Evolutionary conservation across 2,888 invertebrate genomes (phyloP).

Genomic region (Heterodera filipjevi): DNA sequence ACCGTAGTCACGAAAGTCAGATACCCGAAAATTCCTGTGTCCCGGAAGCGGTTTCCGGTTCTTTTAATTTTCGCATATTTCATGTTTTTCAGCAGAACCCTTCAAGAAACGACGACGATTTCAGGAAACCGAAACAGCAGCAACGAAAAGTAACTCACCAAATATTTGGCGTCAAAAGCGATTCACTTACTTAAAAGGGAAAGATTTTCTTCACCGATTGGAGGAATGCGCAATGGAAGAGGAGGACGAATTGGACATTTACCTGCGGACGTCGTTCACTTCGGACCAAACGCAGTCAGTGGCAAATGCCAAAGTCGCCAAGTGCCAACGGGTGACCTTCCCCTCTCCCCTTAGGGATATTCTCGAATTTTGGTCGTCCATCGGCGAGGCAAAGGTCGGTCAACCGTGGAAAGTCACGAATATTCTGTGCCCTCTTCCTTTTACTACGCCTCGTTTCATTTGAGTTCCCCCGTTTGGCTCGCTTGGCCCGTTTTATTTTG

Average conservation of each 20-base stretch:
- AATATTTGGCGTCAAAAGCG: neutral
- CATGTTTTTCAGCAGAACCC: conserved; percentile 43
- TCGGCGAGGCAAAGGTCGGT: conserved; percentile 46
- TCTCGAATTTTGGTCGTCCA: conserved; percentile 56
- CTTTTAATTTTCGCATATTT: too few relatives aligned
- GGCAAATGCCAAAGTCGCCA: conserved; percentile 3
- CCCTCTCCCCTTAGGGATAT: conserved; percentile 48
- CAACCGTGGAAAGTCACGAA: neutral
- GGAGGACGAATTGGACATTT: conserved; percentile 56
- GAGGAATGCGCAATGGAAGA: conserved; percentile 52
- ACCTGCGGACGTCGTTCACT: conserved; percentile 41
- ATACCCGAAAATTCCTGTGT: too few relatives aligned
- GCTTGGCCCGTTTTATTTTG: conserved; percentile 50
- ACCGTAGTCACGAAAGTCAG: too few relatives aligned
- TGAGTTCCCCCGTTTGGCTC: conserved; percentile 49
- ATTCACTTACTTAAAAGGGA: neutral
- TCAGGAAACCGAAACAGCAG: conserved; percentile 12
- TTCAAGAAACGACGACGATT: conserved; percentile 56
- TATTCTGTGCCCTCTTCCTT: too few relatives aligned
- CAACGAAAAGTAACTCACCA: neutral
- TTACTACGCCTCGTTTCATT: neutral
- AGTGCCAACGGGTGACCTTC: conserved; percentile 14
- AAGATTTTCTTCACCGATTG: conserved; percentile 44
- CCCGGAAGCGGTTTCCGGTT: too few relatives aligned
- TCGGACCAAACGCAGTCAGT: conserved; percentile 33